Evolutionary conservation across 2,888 invertebrate genomes (phyloP).

Genomic region (Parapristionchus giblindavisi): DNA sequence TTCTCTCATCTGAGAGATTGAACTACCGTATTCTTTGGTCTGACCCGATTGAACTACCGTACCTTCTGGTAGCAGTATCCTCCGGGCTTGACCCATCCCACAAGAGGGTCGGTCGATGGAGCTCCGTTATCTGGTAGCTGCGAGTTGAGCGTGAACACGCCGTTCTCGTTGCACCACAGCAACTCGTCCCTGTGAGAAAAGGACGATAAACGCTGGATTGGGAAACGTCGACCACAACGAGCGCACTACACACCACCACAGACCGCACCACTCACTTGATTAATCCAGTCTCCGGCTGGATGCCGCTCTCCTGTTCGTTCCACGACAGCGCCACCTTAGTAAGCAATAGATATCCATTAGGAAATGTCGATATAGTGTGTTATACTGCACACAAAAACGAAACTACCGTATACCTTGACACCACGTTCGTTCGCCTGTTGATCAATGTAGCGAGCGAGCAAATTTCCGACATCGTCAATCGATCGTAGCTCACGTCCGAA

Average conservation of each 20-base stretch:
- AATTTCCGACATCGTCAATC: constrained; percentile 74
- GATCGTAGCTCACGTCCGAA: constrained; percentile 73
- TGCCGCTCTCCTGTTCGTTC: constrained; percentile 73
- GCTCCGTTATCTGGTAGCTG: constrained; percentile 75
- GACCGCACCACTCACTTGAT: constrained; percentile 69
- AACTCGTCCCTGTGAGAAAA: constrained; percentile 44
- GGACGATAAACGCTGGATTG: background rate
- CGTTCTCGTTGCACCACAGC: constrained; percentile 58
- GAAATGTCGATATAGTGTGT: constrained; percentile 3
- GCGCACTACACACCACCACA: too few relatives aligned
- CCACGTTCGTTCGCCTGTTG: constrained; percentile 70
- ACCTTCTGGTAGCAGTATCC: constrained; percentile 77
- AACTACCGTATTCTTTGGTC: too few relatives aligned
- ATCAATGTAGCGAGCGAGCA: constrained; percentile 74
- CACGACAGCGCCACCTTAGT: constrained; percentile 73
- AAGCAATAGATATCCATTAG: background rate
- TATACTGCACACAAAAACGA: background rate
- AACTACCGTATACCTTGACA: constrained; percentile 69
- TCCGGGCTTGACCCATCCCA: constrained; percentile 75
- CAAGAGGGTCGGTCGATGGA: constrained; percentile 72
- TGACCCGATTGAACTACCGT: constrained; percentile 4
- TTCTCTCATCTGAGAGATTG: constrained; percentile 1
- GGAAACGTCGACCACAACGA: constrained; percentile 1
- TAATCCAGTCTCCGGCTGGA: constrained; percentile 73
- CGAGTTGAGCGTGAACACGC: constrained; percentile 75